These are phyloP conservation scores for Portunus trituberculatus DNA, from an alignment of 1,140 invertebrate genomes.

Conservation along the genomic window DNA sequence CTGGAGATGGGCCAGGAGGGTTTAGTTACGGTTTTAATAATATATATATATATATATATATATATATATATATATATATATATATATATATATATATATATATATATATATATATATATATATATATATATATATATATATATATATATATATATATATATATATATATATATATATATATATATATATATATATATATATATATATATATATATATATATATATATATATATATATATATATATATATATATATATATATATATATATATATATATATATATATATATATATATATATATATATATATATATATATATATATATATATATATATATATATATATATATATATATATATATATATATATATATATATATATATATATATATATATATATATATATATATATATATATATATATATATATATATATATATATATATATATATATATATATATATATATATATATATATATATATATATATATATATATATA, in stretches of 20 bases:
- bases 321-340: too few species aligned
- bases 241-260: conserved; percentile 35
- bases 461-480: conserved; percentile 47
- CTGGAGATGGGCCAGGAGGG: too few species aligned
- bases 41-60: too few species aligned
- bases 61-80: too few species aligned
- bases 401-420: conserved; percentile 23
- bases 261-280: not conserved
- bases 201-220: conserved; percentile 53
- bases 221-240: conserved; percentile 55
- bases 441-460: conserved; percentile 55
- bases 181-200: conserved; percentile 33
- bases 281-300: too few species aligned
- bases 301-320: too few species aligned
- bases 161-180: conserved; percentile 13
- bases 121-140: not conserved
- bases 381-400: conserved; percentile 4
- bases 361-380: not conserved
- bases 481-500: not conserved
- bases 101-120: conserved; percentile 45
- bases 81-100: not conserved
- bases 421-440: conserved; percentile 53
- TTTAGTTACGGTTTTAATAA: too few species aligned
- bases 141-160: not conserved
- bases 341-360: too few species aligned